phyloP scores from a whole-genome alignment of 2,113 vertebrate species.

The Glaucidium brasilianum region DNA sequence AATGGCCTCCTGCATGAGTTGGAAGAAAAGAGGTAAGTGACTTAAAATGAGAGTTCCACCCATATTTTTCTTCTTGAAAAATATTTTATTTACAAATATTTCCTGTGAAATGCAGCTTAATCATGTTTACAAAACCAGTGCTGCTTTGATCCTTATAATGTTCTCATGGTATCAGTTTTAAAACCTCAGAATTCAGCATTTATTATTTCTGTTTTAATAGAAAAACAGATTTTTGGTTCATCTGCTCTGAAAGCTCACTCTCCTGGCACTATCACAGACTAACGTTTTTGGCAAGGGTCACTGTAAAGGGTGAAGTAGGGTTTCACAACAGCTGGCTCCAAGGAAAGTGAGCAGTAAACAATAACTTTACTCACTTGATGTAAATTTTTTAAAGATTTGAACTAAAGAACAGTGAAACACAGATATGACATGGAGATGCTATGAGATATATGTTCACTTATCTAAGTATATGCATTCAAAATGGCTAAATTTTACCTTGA shows the following conservation, averaged over 20 bases:
- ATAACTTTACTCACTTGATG: background rate
- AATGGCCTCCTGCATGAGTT: background rate
- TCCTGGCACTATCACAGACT: background rate
- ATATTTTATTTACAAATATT: background rate
- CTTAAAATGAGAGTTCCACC: background rate
- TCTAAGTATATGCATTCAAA: background rate
- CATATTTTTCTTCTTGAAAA: background rate
- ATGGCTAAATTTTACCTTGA: background rate
- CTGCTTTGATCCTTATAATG: background rate
- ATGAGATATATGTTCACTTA: background rate
- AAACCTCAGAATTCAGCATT: background rate
- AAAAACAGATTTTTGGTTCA: constrained; percentile 28
- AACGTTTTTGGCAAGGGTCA: constrained; percentile 2
- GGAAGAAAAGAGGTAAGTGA: background rate
- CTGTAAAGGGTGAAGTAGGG: background rate
- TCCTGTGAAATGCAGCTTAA: background rate
- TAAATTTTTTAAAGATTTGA: background rate
- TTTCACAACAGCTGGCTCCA: constrained; percentile 1
- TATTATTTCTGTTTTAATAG: background rate
- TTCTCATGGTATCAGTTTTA: background rate
- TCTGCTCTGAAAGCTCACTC: background rate
- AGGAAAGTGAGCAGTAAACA: background rate
- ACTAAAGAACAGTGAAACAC: background rate
- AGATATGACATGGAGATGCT: background rate
- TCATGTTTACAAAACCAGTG: background rate